Base-by-base conservation (phyloP, 2,113 vertebrate species). In the Neogobius melanostomus region DNA sequence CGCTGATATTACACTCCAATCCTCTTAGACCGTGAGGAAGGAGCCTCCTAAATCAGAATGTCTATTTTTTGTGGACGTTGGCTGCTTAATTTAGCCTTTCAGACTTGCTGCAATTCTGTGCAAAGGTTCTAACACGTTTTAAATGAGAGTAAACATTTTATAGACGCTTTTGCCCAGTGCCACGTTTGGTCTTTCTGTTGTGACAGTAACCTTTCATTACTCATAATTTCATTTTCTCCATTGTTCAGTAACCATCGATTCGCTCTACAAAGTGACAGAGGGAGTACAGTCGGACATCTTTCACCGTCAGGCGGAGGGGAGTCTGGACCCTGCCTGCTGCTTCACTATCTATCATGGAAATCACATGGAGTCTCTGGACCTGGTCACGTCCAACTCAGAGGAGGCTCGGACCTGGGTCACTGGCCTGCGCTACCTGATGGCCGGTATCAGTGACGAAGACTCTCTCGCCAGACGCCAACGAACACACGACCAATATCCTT, bases 401-500 rank as follows among this genome's bases (percentile, higher is more conserved):
- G 97, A 99, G 73, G 96, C 97, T 28, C 94, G 96, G 14, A 99
- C 98, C 68, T 99, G 98, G 98, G 93, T 98, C 75, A 99, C 97
- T 0, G 98, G 98, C 11, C 94, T 99, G 64, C 95, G 96, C 63
- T 98, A 98, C 74, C 86, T 99, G 68, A 95, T 99, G 98, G 97
- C 98, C 0, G 98, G 98, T 16, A 99, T 99, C 87, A 98, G 96
- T 0, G 96, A 98, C 5, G 98, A 99, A 84, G 98, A 98, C 84
- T 98, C 96, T 0, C 93, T 99, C 0, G 95, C 95, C 28, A 98
- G 94, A 74, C 90, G 97, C 62, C 97, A 98, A 84, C 92, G 96
- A 0, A 98, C 96, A 0, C 98, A 98, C 0, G 91, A 98, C 75
- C 96, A 99, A 97, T 99, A 99, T 99, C 98, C 96, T 97, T 91